Evolutionary conservation across 2,888 invertebrate genomes (phyloP), one percentile per base, ranked within the genome.

Genomic region (Agrilus mali): DNA sequence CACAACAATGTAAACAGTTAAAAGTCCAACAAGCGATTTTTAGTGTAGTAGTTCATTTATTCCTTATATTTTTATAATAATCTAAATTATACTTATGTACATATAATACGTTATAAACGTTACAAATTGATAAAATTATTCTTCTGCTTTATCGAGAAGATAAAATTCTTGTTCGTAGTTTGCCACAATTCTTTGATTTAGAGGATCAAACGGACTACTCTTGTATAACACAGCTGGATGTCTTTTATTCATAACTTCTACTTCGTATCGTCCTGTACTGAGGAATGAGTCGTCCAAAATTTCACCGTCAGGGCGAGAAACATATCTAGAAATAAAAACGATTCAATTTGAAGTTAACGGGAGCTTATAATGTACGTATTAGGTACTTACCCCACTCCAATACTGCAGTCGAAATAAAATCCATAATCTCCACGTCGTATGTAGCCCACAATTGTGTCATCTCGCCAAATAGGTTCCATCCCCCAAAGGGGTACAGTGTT

Each of bases 401-500:
- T 72, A 55, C 73, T 74, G 44, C 67, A 69, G 47, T 73, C 74
- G 38, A 78, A 63, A 36, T 70, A 65, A 55, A 73, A 78, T 13
- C 78, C 88, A 59, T 80, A 90, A 51, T 89, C 89, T 1, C 85
- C 89, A 59, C 90, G 72, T 47, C 92, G 71, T 7, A 93, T 63
- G 54, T 82, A 83, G 10, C 92, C 92, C 5, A 88, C 86, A 0
- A 82, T 71, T 53, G 74, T 68, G 3, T 80, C 83, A 58, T 87
- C 78, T 57, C 86, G 75, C 68, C 80, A 88, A 57, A 93, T 81
- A 0, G 84, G 81, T 71, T 94, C 93, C 54, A 86, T 70, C 0
- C 93, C 92, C 72, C 84, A 86, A 35, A 94, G 59, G n/a, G 88
- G 80, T 12, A 83, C 68, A 66, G 79, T 73, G 68, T 75, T 80